These are phyloP conservation scores for Oryctolagus cuniculus DNA, from an alignment of 2,113 vertebrate genomes.

Conservation along the genomic window mOryCun1.1 NC_091453.1:86050501-86051000, in stretches of 20 bases:
- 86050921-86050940: constrained; percentile 7
- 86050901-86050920: constrained; percentile 38
- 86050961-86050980: constrained; percentile 44
- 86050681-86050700: neutral
- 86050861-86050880: neutral
- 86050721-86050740: neutral
- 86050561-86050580: constrained; percentile 14
- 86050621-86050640: constrained; percentile 10
- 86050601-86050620: neutral
- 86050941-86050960: constrained; percentile 44
- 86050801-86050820: constrained; percentile 56
- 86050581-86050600: neutral
- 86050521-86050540: constrained; percentile 45
- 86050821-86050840: constrained; percentile 58
- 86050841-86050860: constrained; percentile 38
- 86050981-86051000: neutral
- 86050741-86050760: constrained; percentile 40
- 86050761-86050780: constrained; percentile 35
- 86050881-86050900: neutral
- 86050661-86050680: constrained; percentile 37
- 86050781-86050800: constrained; percentile 29
- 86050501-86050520: constrained; percentile 51
- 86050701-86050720: constrained; percentile 11
- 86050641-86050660: neutral
- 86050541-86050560: neutral